phyloP scores from a whole-genome alignment of 2,113 vertebrate species.

The Sakesphorus luctuosus region DNA sequence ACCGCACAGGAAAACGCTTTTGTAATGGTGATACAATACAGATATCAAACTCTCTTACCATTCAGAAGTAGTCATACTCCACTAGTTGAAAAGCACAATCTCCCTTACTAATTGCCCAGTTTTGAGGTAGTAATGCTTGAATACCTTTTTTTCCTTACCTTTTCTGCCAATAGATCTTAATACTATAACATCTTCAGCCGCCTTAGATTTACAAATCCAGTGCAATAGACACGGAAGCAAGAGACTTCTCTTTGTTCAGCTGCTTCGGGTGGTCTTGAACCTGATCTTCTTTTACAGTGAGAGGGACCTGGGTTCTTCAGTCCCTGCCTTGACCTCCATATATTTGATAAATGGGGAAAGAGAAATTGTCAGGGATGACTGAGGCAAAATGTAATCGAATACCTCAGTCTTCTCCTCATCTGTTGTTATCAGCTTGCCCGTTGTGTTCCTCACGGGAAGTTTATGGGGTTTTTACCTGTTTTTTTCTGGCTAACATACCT shows the following conservation, averaged over 20 bases:
- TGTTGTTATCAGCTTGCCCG: neutral
- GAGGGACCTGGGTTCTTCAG: neutral
- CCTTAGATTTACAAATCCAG: neutral
- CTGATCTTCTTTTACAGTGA: neutral
- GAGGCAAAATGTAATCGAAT: neutral
- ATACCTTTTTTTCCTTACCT: neutral
- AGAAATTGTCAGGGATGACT: too few species aligned
- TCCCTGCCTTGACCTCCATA: neutral
- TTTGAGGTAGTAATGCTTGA: neutral
- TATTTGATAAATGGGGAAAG: neutral
- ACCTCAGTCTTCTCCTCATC: neutral
- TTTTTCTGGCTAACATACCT: neutral
- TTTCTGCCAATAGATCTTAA: neutral
- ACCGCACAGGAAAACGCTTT: neutral
- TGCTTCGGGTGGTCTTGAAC: neutral
- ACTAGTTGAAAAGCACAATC: neutral
- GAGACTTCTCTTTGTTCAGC: neutral
- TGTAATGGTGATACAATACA: too few species aligned
- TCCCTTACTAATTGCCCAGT: neutral
- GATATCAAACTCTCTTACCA: neutral
- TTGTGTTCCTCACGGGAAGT: neutral
- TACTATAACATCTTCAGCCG: neutral
- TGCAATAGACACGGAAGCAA: neutral
- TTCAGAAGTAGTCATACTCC: too few species aligned
- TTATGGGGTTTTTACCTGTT: neutral